These are phyloP conservation scores for Leptocoma aspasia DNA, from an alignment of 2,113 vertebrate species.

Conservation along the genomic window DNA sequence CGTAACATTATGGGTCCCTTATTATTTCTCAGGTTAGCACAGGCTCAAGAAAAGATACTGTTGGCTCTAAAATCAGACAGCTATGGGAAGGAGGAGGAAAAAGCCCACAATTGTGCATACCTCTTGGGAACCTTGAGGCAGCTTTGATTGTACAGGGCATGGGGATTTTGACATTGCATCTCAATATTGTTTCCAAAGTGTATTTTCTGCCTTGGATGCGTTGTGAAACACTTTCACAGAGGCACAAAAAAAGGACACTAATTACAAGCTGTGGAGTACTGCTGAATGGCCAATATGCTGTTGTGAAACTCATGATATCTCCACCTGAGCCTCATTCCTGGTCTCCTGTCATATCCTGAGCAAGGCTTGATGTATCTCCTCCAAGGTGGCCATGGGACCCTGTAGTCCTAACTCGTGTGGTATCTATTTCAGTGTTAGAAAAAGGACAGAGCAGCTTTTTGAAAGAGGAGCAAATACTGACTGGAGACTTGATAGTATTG, in stretches of 20 bases:
- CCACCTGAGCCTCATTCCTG: neutral
- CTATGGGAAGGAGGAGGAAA: neutral
- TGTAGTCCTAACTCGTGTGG: neutral
- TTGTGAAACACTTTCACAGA: neutral
- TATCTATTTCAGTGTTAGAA: neutral
- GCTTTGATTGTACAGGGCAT: neutral
- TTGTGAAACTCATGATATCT: neutral
- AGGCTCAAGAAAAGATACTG: neutral
- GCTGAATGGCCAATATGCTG: rapidly evolving
- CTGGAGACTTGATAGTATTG: neutral
- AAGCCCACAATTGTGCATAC: neutral
- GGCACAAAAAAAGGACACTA: neutral
- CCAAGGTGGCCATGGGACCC: neutral
- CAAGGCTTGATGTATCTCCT: neutral
- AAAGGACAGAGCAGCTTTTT: neutral
- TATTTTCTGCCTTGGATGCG: neutral
- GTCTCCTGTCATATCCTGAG: neutral
- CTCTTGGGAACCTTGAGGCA: neutral
- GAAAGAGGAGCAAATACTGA: neutral
- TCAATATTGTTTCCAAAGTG: neutral
- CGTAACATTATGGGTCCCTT: neutral
- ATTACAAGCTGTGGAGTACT: neutral
- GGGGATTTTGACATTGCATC: neutral
- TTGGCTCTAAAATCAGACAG: neutral
- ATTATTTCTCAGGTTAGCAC: neutral